These are phyloP conservation scores for Poeciliopsis occidentalis DNA, from an alignment of 2,113 vertebrate genomes.

Conservation along the genomic window DNA sequence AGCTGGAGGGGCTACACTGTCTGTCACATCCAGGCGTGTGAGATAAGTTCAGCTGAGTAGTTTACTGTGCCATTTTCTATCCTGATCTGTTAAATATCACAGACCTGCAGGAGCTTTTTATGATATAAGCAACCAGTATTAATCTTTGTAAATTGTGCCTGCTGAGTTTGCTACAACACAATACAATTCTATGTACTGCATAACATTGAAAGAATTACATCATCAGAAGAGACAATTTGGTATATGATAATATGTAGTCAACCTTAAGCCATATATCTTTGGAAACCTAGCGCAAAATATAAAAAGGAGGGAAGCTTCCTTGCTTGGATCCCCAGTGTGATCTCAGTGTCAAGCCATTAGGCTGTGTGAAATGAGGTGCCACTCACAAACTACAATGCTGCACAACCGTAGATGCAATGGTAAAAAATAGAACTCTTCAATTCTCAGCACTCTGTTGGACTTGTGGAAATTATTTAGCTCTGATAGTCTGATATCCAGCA, in stretches of 20 bases:
- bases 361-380: slow-evolving; percentile 86
- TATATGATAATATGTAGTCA: slow-evolving; percentile 39
- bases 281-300: slow-evolving; percentile 63
- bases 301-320: slow-evolving; percentile 70
- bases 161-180: slow-evolving; percentile 22
- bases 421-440: slow-evolving; percentile 72
- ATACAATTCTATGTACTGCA: slow-evolving; percentile 5
- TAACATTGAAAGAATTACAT: slow-evolving; percentile 57
- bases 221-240: slow-evolving; percentile 37
- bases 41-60: slow-evolving; percentile 77
- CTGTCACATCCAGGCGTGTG: slow-evolving; percentile 74
- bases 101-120: slow-evolving; percentile 43
- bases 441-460: slow-evolving; percentile 60
- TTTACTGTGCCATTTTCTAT: slow-evolving; percentile 56
- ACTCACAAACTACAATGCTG: slow-evolving; percentile 84
- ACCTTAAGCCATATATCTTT: slow-evolving; percentile 69
- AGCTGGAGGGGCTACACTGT: slow-evolving; percentile 75
- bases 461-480: slow-evolving; percentile 70
- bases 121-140: slow-evolving; percentile 2
- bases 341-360: slow-evolving; percentile 85
- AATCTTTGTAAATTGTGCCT: slow-evolving; percentile 26
- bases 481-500: slow-evolving; percentile 65
- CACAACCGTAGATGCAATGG: slow-evolving; percentile 73
- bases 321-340: slow-evolving; percentile 75
- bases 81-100: slow-evolving; percentile 75